Evolutionary conservation across 2,888 invertebrate species (phyloP).

Genomic region (Branchellion lobata): DNA sequence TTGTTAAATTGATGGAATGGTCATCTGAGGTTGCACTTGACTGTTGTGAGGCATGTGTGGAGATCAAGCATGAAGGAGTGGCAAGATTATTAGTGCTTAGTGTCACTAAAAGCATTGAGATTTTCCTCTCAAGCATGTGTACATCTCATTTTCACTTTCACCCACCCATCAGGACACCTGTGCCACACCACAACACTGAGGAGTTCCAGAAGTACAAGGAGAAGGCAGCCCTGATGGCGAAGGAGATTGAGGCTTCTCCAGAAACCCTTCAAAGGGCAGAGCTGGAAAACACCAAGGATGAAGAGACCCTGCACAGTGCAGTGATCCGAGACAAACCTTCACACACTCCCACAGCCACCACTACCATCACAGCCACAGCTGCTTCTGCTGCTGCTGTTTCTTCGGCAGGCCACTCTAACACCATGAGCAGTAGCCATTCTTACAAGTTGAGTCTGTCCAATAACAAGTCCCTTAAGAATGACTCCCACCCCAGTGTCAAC

Average conservation of each 20-base stretch:
- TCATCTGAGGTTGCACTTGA: no score
- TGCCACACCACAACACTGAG: constrained; percentile 81
- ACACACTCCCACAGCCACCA: neutral
- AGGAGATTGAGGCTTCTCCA: constrained; percentile 85
- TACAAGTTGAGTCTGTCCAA: no score
- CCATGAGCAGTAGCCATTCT: neutral
- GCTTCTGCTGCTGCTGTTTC: neutral
- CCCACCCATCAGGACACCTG: constrained; percentile 67
- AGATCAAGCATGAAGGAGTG: no score
- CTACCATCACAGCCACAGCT: neutral
- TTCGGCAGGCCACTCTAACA: neutral
- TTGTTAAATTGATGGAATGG: no score
- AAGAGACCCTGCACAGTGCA: constrained; percentile 76
- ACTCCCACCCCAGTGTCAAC: neutral
- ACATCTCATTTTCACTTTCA: no score
- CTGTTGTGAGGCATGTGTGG: no score
- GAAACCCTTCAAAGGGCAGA: constrained; percentile 78
- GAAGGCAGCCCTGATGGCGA: constrained; percentile 84
- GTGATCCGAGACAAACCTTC: constrained; percentile 59
- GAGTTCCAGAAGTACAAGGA: constrained; percentile 82
- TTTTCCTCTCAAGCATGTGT: no score
- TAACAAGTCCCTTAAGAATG: neutral
- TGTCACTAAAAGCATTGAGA: no score
- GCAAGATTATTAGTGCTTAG: no score
- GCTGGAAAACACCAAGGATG: constrained; percentile 78